A percentile compares a stretch with the other conserved stretches of the same genome.
These are phyloP conservation scores for Propithecus coquereli DNA, from an alignment of 2,113 vertebrate species.

Conservation along the genomic window DNA sequence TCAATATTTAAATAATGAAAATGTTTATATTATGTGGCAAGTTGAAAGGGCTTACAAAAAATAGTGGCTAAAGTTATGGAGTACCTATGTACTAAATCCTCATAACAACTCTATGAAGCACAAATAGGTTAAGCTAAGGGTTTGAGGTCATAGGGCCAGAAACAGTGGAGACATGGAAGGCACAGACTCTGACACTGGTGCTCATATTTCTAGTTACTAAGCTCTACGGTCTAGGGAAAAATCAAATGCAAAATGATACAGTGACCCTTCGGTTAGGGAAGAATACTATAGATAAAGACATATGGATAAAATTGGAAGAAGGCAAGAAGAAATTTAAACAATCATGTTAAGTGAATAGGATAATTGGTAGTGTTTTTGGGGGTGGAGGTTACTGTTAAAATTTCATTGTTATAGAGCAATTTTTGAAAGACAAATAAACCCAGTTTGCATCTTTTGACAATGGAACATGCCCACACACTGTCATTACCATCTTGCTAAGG, in stretches of 20 bases:
- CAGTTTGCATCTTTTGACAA: neutral
- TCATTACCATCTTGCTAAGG: neutral
- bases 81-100: neutral
- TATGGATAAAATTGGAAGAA: neutral
- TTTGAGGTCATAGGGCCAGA: neutral
- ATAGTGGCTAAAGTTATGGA: neutral
- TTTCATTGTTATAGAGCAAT: neutral
- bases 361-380: neutral
- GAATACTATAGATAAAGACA: neutral
- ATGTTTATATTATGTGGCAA: neutral
- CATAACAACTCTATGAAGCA: neutral
- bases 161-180: neutral
- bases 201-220: neutral
- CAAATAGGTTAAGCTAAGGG: neutral
- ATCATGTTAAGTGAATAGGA: neutral
- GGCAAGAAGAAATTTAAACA: neutral
- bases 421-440: neutral
- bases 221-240: neutral
- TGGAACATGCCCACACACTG: too few species aligned
- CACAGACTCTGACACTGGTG: neutral
- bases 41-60: conserved; percentile 35
- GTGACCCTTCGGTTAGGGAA: neutral
- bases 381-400: neutral
- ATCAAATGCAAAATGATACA: neutral
- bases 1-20: conserved; percentile 8